These are phyloP conservation scores for Rhagophthalmus giganteus DNA, from an alignment of 2,888 invertebrate species.

Conservation along the genomic window DNA sequence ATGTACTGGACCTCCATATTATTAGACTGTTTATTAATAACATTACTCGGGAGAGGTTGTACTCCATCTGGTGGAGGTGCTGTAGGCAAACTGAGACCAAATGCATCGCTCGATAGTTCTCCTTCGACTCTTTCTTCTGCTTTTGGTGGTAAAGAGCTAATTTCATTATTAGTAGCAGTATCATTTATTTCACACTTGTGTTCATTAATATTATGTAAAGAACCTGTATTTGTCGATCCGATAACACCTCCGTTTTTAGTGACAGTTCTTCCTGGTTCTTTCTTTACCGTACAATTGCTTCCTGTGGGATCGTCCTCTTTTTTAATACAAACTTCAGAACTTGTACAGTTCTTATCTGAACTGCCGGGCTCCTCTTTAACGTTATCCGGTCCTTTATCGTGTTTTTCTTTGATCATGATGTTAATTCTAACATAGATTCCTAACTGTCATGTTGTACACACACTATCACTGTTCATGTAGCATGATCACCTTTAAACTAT, in stretches of 20 bases:
- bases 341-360: constrained; percentile 52
- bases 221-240: constrained; percentile 55
- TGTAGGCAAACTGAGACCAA: constrained; percentile 41
- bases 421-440: constrained; percentile 47
- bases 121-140: constrained; percentile 52
- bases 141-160: constrained; percentile 46
- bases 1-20: constrained; percentile 84
- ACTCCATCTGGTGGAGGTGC: constrained; percentile 63
- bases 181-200: constrained; percentile 49
- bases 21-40: constrained; percentile 76
- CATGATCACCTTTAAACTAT: constrained; percentile 45
- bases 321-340: constrained; percentile 52
- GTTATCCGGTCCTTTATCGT: constrained; percentile 55
- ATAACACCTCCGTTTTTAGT: constrained; percentile 55
- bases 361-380: constrained; percentile 56
- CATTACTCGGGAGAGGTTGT: constrained; percentile 76
- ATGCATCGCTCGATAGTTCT: constrained; percentile 50
- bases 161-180: constrained; percentile 34
- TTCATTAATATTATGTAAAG: constrained; percentile 49
- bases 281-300: constrained; percentile 47
- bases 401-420: constrained; percentile 57
- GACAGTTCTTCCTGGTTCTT: constrained; percentile 50
- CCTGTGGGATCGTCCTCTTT: constrained; percentile 51
- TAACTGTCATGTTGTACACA: constrained; percentile 50
- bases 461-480: constrained; percentile 47